Conservation (phyloP, 2,888 invertebrate genomes). For the Acrobasis consociella region DNA sequence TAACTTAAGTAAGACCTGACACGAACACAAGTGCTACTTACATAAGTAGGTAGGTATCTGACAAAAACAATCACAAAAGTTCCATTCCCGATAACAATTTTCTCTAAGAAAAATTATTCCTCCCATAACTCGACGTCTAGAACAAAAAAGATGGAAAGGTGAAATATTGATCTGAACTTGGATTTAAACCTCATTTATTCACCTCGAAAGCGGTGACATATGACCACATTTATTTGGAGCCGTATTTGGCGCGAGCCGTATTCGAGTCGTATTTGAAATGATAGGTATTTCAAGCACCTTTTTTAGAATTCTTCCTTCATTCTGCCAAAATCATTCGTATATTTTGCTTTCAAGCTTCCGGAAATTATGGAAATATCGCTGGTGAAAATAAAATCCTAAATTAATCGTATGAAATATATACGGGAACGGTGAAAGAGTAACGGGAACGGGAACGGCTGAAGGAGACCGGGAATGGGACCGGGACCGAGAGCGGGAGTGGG, state of each 20-base stretch:
- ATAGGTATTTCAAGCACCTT: slow-evolving; percentile 36
- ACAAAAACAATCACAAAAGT: slow-evolving; percentile 3
- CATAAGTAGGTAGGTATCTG: neutral
- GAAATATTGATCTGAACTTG: slow-evolving; percentile 23
- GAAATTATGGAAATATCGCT: neutral
- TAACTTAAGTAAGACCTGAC: neutral
- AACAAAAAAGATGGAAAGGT: slow-evolving; percentile 23
- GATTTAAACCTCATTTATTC: slow-evolving; percentile 32
- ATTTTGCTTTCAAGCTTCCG: slow-evolving; percentile 8
- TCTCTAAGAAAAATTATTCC: slow-evolving; percentile 3
- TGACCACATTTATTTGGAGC: slow-evolving; percentile 54
- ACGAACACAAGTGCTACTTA: neutral
- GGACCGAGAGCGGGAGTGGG: too few species aligned
- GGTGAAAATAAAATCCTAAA: too few species aligned
- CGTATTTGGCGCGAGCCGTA: slow-evolving; percentile 37
- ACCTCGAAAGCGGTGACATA: slow-evolving; percentile 58
- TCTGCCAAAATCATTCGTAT: neutral
- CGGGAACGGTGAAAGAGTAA: too few species aligned
- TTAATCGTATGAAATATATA: too few species aligned
- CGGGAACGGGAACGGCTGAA: too few species aligned
- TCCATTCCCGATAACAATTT: neutral
- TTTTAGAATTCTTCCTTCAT: slow-evolving; percentile 25
- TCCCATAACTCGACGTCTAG: neutral
- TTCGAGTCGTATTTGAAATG: too few species aligned
- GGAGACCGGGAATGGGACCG: too few species aligned